phyloP scores from a whole-genome alignment of 2,797 vertebrate genomes.

The Phoebastria nigripes region DNA sequence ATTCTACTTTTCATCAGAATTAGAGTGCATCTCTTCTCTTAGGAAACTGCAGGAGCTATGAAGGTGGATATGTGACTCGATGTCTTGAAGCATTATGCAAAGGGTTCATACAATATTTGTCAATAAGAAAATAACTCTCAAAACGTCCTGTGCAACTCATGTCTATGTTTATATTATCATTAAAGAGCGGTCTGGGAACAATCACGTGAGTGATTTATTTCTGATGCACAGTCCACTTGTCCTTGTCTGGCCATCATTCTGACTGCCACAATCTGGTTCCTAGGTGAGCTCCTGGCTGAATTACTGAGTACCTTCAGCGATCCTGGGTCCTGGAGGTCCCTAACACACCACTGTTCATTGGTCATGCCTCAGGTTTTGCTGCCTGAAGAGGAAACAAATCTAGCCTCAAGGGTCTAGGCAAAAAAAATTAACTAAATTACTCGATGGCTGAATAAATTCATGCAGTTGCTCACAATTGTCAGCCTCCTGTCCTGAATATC shows the following conservation, averaged over 20 bases:
- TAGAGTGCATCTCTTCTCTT: background rate
- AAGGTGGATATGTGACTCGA: background rate
- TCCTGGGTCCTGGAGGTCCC: background rate
- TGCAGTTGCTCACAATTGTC: background rate
- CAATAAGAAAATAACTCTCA: background rate
- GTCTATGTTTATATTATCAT: background rate
- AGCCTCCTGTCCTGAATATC: background rate
- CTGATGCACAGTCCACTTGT: background rate
- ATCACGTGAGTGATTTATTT: background rate
- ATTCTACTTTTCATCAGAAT: background rate
- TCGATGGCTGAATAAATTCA: background rate
- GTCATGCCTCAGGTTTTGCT: background rate
- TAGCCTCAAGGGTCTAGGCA: background rate
- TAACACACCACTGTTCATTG: background rate
- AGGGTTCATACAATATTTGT: background rate
- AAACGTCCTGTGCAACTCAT: background rate
- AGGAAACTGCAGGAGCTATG: background rate
- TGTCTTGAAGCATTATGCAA: background rate
- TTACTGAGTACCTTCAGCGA: background rate
- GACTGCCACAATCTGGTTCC: background rate
- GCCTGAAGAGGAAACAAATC: background rate
- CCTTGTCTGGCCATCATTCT: background rate
- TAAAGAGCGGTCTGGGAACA: background rate
- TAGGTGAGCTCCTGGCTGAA: background rate
- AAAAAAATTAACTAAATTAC: background rate